Conservation (phyloP, 1,140 invertebrate species). For the Rhagoletis pomonella region DNA sequence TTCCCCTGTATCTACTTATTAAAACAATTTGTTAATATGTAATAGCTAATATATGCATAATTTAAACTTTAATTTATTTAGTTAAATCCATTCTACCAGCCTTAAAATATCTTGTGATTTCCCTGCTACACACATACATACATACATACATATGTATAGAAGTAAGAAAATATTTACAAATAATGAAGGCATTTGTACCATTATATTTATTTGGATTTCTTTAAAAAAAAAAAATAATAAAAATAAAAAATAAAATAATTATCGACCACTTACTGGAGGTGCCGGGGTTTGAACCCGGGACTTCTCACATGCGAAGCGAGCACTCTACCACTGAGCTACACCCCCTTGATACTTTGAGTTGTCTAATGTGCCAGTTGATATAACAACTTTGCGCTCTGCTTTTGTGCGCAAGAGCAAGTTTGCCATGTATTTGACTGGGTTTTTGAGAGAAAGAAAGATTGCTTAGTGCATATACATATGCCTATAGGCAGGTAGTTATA, state of each 20-base stretch:
- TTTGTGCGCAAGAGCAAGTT: conserved; percentile 24
- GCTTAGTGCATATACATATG: background rate
- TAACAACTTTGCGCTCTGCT: background rate
- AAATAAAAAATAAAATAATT: conserved; percentile 58
- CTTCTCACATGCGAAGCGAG: conserved; percentile 93
- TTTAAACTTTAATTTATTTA: too few species aligned
- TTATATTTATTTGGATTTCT: background rate
- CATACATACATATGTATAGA: background rate
- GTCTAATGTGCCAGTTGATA: background rate
- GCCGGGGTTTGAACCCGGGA: conserved; percentile 88
- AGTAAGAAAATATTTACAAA: background rate
- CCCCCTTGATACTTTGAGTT: conserved; percentile 66
- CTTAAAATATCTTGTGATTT: too few species aligned
- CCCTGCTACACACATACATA: background rate
- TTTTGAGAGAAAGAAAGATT: background rate
- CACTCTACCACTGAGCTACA: conserved; percentile 85
- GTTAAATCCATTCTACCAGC: too few species aligned
- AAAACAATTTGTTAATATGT: too few species aligned
- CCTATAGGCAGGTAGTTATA: background rate
- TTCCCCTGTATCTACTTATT: too few species aligned
- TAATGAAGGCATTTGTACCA: background rate
- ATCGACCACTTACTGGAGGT: conserved; percentile 76
- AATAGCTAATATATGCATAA: too few species aligned
- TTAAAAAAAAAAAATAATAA: conserved; percentile 54
- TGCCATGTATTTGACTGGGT: conserved; percentile 7